These are phyloP conservation scores for Struthidea cinerea DNA, from an alignment of 2,113 vertebrate species.

Conservation along the genomic window DNA sequence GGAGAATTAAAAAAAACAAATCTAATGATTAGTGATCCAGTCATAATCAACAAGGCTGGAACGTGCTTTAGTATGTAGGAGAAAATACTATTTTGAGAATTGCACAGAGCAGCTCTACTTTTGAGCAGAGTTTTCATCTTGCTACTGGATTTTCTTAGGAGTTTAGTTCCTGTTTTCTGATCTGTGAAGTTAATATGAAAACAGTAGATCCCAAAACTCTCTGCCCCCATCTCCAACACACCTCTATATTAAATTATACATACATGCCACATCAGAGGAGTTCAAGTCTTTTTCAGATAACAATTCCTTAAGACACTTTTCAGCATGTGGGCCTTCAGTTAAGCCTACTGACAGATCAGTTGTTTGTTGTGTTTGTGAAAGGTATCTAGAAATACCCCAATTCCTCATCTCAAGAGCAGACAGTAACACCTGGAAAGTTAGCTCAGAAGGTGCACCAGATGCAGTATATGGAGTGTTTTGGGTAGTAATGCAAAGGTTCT, in stretches of 20 bases:
- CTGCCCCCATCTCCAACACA: background rate
- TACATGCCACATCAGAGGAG: background rate
- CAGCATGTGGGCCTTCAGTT: background rate
- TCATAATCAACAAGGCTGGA: background rate
- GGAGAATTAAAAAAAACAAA: background rate
- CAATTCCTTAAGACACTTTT: background rate
- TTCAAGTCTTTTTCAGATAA: background rate
- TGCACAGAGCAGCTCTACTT: background rate
- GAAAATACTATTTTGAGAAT: background rate
- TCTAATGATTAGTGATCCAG: background rate
- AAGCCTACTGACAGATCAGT: background rate
- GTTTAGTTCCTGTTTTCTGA: background rate
- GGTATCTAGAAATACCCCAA: background rate
- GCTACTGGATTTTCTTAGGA: background rate
- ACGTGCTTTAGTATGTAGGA: background rate
- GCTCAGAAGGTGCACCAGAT: background rate
- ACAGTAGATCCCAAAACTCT: background rate
- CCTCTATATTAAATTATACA: background rate
- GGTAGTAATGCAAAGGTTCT: background rate
- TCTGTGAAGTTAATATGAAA: background rate
- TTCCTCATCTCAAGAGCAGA: background rate
- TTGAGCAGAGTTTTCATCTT: background rate
- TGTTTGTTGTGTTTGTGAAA: background rate
- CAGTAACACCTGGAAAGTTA: background rate
- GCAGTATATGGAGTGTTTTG: background rate